Evolutionary conservation across 2,888 invertebrate genomes (phyloP).

Genomic region (Xylophagus ater): DNA sequence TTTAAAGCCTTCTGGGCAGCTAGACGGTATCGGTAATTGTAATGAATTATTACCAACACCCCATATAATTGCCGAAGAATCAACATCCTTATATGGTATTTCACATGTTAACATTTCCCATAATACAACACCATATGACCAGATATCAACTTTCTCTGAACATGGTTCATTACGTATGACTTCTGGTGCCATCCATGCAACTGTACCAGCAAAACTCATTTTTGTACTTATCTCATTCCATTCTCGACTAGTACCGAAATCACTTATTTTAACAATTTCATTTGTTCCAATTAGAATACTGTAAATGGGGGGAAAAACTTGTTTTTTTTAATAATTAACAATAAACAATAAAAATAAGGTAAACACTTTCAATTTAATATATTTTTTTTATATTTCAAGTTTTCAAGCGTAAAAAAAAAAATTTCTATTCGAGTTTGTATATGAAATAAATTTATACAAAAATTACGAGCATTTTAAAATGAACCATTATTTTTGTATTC

Average conservation of each 20-base stretch:
- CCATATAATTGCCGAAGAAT: slow-evolving; percentile 95
- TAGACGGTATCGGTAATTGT: slow-evolving; percentile 79
- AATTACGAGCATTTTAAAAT: no score
- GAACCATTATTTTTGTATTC: no score
- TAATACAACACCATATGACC: slow-evolving; percentile 96
- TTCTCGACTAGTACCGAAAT: slow-evolving; percentile 92
- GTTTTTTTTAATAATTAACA: no score
- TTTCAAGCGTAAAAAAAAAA: no score
- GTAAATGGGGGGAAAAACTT: slow-evolving; percentile 24
- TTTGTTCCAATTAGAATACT: slow-evolving; percentile 77
- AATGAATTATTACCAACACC: slow-evolving; percentile 93
- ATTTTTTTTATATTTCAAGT: no score
- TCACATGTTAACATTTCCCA: slow-evolving; percentile 97
- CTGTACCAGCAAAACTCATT: slow-evolving; percentile 98
- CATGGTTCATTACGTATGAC: slow-evolving; percentile 94
- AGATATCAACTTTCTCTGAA: slow-evolving; percentile 95
- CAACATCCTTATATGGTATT: slow-evolving; percentile 86
- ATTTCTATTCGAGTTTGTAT: no score
- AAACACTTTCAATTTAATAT: slow-evolving; percentile 1
- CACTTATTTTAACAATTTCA: slow-evolving; percentile 85
- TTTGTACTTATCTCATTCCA: slow-evolving; percentile 91
- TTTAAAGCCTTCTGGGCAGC: slow-evolving; percentile 81
- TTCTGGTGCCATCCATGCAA: slow-evolving; percentile 99
- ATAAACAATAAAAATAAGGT: slow-evolving; percentile 21
- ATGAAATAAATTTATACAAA: no score